Evolutionary conservation across 2,888 invertebrate genomes (phyloP).

Genomic region (Selenia dentaria): DNA sequence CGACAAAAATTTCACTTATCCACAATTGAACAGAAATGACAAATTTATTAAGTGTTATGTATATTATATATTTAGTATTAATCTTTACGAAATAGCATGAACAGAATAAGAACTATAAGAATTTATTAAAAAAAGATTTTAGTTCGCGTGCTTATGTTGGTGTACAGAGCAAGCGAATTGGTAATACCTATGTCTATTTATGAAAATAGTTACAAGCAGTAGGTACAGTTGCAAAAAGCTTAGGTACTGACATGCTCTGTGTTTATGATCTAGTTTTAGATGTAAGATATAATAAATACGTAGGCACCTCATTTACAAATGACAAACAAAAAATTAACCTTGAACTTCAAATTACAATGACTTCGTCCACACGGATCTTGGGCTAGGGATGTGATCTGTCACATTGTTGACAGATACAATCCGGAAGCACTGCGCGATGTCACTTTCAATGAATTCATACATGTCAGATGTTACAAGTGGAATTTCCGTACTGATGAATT

Average conservation of each 20-base stretch:
- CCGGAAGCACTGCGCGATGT: slow-evolving; percentile 33
- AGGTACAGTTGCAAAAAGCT: no score
- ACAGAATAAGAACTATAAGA: no score
- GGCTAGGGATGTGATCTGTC: slow-evolving; percentile 13
- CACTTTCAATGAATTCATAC: slow-evolving; percentile 30
- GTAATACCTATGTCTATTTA: no score
- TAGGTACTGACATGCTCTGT: slow-evolving; percentile 3
- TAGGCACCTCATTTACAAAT: slow-evolving; percentile 15
- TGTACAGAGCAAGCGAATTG: no score
- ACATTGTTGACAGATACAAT: slow-evolving; percentile 22
- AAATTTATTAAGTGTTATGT: no score
- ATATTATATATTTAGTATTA: no score
- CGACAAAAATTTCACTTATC: no score
- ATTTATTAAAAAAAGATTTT: no score
- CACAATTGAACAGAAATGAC: no score
- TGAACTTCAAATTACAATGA: slow-evolving; percentile 45
- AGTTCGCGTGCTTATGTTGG: no score
- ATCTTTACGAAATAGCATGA: no score
- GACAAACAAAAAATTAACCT: slow-evolving; percentile 39
- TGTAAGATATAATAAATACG: slow-evolving; percentile 4
- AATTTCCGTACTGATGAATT: background rate
- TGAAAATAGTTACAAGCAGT: no score
- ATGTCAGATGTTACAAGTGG: slow-evolving; percentile 4
- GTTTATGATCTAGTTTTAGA: slow-evolving; percentile 16
- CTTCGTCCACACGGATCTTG: slow-evolving; percentile 30